Conservation (phyloP, 2,797 vertebrate species). For the Saguinus oedipus region DNA sequence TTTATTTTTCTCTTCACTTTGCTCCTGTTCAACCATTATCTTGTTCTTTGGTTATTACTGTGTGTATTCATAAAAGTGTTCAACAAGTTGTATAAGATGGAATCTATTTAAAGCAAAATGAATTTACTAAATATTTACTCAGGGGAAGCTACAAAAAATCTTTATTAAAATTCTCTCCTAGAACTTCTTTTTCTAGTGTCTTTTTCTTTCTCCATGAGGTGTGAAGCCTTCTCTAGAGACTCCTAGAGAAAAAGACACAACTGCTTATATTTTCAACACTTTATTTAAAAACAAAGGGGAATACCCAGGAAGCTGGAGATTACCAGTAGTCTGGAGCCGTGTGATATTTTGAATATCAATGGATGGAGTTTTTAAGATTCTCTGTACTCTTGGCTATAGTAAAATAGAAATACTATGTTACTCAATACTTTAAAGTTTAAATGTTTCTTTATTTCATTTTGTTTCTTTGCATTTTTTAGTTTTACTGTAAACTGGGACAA, state of each 20-base stretch:
- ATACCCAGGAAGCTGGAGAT: not conserved
- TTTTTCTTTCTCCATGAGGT: not conserved
- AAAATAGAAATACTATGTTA: constrained; percentile 31
- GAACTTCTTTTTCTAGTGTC: not conserved
- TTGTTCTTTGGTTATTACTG: not conserved
- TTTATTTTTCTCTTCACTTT: not conserved
- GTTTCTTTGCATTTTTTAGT: not conserved
- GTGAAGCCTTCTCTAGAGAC: not conserved
- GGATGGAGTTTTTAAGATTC: constrained; percentile 17
- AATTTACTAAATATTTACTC: not conserved
- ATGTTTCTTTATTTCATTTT: not conserved
- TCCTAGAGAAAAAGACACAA: not conserved
- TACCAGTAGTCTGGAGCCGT: not conserved
- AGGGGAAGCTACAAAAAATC: not conserved
- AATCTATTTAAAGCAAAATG: not conserved
- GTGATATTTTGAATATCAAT: constrained; percentile 18
- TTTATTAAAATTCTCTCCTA: not conserved
- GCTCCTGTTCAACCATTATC: not conserved
- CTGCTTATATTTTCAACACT: not conserved
- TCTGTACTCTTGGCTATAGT: not conserved
- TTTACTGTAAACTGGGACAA: not conserved
- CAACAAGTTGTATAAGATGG: not conserved
- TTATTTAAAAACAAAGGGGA: constrained; percentile 1
- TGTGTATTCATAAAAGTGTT: not conserved
- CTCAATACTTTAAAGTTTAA: constrained; percentile 6